phyloP scores from a whole-genome alignment of 2,888 invertebrate genomes.

The Megaustenia siamemsis region DNA sequence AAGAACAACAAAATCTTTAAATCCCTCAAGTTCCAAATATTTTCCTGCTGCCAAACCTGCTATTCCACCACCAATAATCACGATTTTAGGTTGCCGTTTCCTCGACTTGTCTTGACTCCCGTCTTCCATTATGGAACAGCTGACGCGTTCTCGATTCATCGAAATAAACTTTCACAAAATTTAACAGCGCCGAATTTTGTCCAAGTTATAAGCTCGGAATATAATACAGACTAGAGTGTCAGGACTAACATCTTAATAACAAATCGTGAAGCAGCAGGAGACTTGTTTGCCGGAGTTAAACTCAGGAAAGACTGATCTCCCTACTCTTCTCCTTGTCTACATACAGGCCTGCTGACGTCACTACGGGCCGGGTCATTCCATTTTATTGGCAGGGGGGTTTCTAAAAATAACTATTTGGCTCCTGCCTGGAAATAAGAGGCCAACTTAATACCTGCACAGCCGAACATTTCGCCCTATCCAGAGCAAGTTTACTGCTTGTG shows the following conservation, averaged over 20 bases:
- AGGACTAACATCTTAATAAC: slow-evolving; percentile 4
- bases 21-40: slow-evolving; percentile 71
- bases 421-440: no score
- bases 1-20: slow-evolving; percentile 75
- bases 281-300: background rate
- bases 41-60: slow-evolving; percentile 77
- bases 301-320: slow-evolving; percentile 23
- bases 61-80: slow-evolving; percentile 78
- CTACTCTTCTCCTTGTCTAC: slow-evolving; percentile 45
- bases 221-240: background rate
- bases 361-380: slow-evolving; percentile 40
- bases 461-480: no score
- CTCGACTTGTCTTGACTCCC: slow-evolving; percentile 57
- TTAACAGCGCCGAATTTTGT: background rate
- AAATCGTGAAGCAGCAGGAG: background rate
- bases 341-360: slow-evolving; percentile 50
- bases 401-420: no score
- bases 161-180: slow-evolving; percentile 26
- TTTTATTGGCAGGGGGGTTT: slow-evolving; percentile 21
- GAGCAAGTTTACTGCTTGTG: no score
- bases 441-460: no score
- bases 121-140: slow-evolving; percentile 61
- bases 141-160: slow-evolving; percentile 46
- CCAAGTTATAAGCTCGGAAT: background rate
- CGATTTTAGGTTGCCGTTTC: slow-evolving; percentile 67